These are phyloP conservation scores for Cromileptes altivelis DNA, from an alignment of 2,113 vertebrate species.

Conservation along the genomic window DNA sequence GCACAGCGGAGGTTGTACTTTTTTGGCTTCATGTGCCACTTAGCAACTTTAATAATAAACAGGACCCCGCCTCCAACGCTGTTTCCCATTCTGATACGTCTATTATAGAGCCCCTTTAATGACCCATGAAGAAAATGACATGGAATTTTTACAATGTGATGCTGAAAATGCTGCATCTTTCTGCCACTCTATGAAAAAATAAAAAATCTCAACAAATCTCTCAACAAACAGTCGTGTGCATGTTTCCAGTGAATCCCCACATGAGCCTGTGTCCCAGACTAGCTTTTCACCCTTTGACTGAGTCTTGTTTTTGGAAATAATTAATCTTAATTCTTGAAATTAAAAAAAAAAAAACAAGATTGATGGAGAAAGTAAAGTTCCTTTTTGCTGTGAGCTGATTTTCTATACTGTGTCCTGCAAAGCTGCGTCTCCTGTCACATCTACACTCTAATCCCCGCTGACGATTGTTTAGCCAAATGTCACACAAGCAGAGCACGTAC, in stretches of 20 bases:
- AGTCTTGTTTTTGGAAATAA: not conserved
- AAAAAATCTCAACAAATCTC: no score
- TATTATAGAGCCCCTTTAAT: not conserved
- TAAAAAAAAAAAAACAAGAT: not conserved
- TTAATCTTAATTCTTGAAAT: not conserved
- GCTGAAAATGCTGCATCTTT: not conserved
- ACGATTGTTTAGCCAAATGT: slow-evolving; percentile 61
- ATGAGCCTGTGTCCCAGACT: not conserved
- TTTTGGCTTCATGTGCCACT: no score
- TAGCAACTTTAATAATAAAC: no score
- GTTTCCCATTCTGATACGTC: no score
- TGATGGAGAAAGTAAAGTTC: not conserved
- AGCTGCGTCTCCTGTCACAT: slow-evolving; percentile 28
- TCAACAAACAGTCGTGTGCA: not conserved
- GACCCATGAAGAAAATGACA: slow-evolving; percentile 1
- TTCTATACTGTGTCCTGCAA: slow-evolving; percentile 18
- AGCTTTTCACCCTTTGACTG: not conserved
- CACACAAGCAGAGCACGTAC: slow-evolving; percentile 27
- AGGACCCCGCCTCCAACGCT: no score
- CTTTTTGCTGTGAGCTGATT: not conserved
- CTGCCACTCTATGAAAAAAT: not conserved
- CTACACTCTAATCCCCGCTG: slow-evolving; percentile 34
- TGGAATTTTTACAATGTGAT: not conserved
- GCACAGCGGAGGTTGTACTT: no score
- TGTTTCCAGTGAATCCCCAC: not conserved